Percentiles rank a stretch among this genome's conserved stretches.
These are phyloP conservation scores for Drosophila kanekoi DNA, from an alignment of 2,888 invertebrate genomes.

Conservation along the genomic window DNA sequence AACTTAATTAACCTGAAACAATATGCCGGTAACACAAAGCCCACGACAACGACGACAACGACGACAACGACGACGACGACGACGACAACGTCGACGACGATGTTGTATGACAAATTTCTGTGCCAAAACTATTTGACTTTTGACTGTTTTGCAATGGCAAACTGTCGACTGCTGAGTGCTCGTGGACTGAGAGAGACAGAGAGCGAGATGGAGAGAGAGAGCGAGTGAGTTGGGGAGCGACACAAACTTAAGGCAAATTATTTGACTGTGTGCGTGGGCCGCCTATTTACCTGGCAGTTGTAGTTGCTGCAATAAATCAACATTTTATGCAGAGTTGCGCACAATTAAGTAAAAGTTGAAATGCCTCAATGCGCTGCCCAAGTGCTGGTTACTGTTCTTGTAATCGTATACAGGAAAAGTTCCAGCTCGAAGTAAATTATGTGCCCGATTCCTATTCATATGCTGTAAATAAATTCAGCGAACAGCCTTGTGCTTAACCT, in stretches of 20 bases:
- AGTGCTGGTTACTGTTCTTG: conserved; percentile 7
- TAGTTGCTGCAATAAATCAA: conserved; percentile 81
- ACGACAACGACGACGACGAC: conserved; percentile 37
- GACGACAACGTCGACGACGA: conserved; percentile 38
- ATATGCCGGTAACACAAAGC: conserved; percentile 66
- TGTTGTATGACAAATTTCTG: conserved; percentile 82
- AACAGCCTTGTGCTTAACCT: background rate
- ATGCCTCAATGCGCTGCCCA: conserved; percentile 53
- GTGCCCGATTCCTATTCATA: conserved; percentile 4
- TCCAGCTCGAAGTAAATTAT: conserved; percentile 26
- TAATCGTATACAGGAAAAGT: conserved; percentile 19
- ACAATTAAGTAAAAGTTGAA: conserved; percentile 81
- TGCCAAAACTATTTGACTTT: conserved; percentile 83
- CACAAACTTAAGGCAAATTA: conserved; percentile 35
- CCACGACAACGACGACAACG: conserved; percentile 24
- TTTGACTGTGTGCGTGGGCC: conserved; percentile 48
- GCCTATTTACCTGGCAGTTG: conserved; percentile 38
- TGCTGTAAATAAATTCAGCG: background rate
- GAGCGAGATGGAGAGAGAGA: too few relatives aligned
- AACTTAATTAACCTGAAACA: conserved; percentile 81
- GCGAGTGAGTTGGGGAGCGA: background rate
- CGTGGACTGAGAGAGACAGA: background rate
- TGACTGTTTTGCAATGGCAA: conserved; percentile 61
- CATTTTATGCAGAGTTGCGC: conserved; percentile 82
- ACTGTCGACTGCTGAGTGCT: conserved; percentile 10